phyloP scores from a whole-genome alignment of 2,113 vertebrate species.

The Puma concolor region DNA sequence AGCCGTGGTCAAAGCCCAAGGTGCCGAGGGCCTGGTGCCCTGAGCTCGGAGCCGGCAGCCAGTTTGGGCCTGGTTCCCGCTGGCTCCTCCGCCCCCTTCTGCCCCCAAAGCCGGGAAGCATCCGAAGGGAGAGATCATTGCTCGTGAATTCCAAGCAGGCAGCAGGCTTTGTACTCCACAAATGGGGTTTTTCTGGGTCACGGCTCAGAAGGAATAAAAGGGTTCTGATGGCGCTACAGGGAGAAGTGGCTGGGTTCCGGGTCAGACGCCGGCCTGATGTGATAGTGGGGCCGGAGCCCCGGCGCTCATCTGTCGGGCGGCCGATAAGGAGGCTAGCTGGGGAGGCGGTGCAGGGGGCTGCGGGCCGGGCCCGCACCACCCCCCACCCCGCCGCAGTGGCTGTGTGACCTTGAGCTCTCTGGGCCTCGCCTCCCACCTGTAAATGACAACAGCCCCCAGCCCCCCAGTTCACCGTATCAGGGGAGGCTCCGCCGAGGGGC shows the following conservation, averaged over 20 bases:
- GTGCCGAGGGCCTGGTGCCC: accelerated
- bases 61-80: accelerated
- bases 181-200: slow-evolving; percentile 67
- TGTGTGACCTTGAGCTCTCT: background rate
- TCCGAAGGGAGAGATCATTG: background rate
- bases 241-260: background rate
- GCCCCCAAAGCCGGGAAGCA: accelerated
- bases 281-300: accelerated
- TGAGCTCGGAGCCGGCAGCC: accelerated
- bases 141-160: background rate
- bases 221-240: background rate
- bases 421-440: background rate
- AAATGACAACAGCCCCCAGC: background rate
- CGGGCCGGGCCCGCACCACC: accelerated
- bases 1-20: background rate
- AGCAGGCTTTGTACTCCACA: slow-evolving; percentile 15
- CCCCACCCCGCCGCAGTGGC: background rate
- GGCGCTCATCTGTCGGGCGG: accelerated
- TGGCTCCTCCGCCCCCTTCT: accelerated
- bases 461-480: accelerated
- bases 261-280: background rate
- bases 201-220: slow-evolving; percentile 36
- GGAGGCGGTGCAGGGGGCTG: accelerated
- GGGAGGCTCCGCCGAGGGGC: accelerated
- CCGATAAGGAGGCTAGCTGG: background rate